These are phyloP conservation scores for Macropus fuliginosus DNA, from an alignment of 2,797 vertebrate species.

Conservation along the genomic window DNA sequence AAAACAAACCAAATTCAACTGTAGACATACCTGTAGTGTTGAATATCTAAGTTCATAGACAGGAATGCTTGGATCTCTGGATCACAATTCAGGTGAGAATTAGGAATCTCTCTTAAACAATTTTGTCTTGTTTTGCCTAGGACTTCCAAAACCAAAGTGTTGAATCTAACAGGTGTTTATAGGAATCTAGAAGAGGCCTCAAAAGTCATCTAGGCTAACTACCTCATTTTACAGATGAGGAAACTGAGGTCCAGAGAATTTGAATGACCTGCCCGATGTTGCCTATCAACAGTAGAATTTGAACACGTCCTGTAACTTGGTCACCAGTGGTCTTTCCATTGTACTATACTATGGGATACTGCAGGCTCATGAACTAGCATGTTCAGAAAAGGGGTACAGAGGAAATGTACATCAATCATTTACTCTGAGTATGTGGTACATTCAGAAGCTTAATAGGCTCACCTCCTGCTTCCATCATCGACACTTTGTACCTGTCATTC, in stretches of 20 bases:
- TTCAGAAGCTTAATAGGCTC: background rate
- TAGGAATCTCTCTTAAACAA: background rate
- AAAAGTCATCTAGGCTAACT: background rate
- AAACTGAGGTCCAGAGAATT: background rate
- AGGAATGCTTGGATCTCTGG: background rate
- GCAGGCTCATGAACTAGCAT: background rate
- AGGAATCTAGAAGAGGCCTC: background rate
- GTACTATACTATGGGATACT: background rate
- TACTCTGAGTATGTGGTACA: background rate
- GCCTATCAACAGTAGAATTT: background rate
- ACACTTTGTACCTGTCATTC: background rate
- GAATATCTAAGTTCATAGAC: conserved; percentile 37
- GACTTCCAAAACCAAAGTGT: background rate
- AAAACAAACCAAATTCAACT: fast-evolving
- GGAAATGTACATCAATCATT: background rate
- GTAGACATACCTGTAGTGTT: background rate
- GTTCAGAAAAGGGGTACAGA: background rate
- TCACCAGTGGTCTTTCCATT: background rate
- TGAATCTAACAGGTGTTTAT: background rate
- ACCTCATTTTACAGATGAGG: background rate
- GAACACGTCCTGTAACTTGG: background rate
- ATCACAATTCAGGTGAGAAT: background rate
- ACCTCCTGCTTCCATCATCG: background rate
- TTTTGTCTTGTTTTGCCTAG: background rate
- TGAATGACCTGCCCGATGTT: background rate